Percentiles rank a stretch among this genome's conserved stretches.
Conservation (phyloP, 2,888 invertebrate species). For the Drosophila leonis region DNA sequence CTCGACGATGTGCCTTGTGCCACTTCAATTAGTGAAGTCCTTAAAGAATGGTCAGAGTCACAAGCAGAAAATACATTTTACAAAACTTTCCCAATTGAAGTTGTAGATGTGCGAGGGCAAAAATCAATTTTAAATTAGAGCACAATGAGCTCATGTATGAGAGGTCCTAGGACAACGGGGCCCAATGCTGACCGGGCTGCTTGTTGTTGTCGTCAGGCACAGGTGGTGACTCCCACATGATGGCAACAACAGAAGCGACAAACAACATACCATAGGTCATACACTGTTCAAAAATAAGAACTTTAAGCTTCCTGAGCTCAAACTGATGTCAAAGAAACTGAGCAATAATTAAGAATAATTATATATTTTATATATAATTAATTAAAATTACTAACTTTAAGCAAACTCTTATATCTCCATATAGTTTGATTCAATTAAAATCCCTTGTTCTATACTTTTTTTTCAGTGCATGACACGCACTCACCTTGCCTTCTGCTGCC, state of each 20-base stretch:
- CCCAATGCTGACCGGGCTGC: slow-evolving; percentile 21
- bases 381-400: too few species aligned
- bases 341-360: neutral
- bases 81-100: slow-evolving; percentile 6
- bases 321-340: neutral
- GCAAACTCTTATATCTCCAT: neutral
- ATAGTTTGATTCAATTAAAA: neutral
- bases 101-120: slow-evolving; percentile 25
- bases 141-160: slow-evolving; percentile 72
- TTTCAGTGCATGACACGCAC: neutral
- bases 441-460: neutral
- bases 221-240: slow-evolving; percentile 47
- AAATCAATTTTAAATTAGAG: slow-evolving; percentile 76
- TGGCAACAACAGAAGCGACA: slow-evolving; percentile 13
- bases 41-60: slow-evolving; percentile 13
- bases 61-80: slow-evolving; percentile 4
- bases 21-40: slow-evolving; percentile 49
- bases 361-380: too few species aligned
- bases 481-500: slow-evolving; percentile 1
- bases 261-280: slow-evolving; percentile 57
- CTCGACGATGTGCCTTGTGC: slow-evolving; percentile 6
- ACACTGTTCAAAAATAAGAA: slow-evolving; percentile 1
- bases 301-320: neutral
- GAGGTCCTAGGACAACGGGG: neutral
- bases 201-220: slow-evolving; percentile 21